These are phyloP conservation scores for Hafferia zeledoni DNA, from an alignment of 2,797 vertebrate species.

Conservation along the genomic window DNA sequence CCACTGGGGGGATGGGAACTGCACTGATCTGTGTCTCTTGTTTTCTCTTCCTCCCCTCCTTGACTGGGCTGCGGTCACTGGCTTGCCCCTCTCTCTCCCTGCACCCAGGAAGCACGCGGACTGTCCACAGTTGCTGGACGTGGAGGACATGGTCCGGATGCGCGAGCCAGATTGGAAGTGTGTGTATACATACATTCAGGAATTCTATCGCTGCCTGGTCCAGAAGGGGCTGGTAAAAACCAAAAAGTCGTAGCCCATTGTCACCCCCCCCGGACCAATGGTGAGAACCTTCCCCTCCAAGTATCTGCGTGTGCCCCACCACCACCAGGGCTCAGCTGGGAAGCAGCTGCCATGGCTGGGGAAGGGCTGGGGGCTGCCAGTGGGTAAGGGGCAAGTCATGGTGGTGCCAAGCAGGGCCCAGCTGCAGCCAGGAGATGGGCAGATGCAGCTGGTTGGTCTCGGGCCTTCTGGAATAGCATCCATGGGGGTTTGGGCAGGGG, in stretches of 20 bases:
- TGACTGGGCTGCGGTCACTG: conserved; percentile 71
- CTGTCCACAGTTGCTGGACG: conserved; percentile 98
- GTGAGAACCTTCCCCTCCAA: conserved; percentile 84
- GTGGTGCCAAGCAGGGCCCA: background rate
- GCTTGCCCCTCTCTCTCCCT: conserved; percentile 72
- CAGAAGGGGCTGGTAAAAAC: conserved; percentile 99
- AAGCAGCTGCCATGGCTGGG: background rate
- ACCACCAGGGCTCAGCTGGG: background rate
- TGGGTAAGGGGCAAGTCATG: background rate
- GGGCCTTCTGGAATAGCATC: background rate
- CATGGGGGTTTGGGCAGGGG: background rate
- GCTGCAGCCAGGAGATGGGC: background rate
- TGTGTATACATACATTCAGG: conserved; percentile 99
- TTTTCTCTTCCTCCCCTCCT: conserved; percentile 67
- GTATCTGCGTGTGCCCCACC: background rate
- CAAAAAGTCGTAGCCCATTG: conserved; percentile 92
- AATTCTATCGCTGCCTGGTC: conserved; percentile 99
- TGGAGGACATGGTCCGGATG: conserved; percentile 99
- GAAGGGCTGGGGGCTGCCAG: background rate
- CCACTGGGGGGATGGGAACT: conserved; percentile 84
- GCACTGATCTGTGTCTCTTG: conserved; percentile 80
- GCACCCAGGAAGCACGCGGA: conserved; percentile 93
- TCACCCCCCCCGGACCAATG: conserved; percentile 79
- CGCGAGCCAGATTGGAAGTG: conserved; percentile 99
- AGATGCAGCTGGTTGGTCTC: background rate